Evolutionary conservation across 2,888 invertebrate species (phyloP).

Genomic region (Heterodera filipjevi): DNA sequence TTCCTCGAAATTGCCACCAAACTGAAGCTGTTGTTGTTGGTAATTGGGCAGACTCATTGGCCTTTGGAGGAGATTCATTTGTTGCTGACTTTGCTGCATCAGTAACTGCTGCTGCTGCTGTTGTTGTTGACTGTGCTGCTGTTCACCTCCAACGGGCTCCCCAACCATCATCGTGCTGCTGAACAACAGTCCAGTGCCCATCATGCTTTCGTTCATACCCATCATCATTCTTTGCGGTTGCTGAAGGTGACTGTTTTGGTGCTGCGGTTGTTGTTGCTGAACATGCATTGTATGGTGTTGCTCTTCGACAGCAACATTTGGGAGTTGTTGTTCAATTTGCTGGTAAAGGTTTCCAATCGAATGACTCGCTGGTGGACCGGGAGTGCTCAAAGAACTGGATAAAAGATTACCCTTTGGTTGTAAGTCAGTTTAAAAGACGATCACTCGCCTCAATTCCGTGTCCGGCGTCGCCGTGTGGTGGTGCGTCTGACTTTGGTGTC

Average conservation of each 20-base stretch:
- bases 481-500: conserved; percentile 10
- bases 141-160: not conserved
- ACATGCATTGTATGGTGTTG: not conserved
- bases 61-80: conserved; percentile 30
- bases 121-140: not conserved
- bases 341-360: conserved; percentile 28
- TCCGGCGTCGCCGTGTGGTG: conserved; percentile 15
- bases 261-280: not conserved
- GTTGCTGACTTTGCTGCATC: conserved; percentile 4
- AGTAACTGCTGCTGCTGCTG: not conserved
- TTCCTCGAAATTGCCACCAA: not conserved
- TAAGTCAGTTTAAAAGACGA: not conserved
- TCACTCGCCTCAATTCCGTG: conserved; percentile 9
- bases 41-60: conserved; percentile 47
- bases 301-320: not conserved
- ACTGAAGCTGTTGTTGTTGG: conserved; percentile 23
- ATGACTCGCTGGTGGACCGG: conserved; percentile 16
- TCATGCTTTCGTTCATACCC: not conserved
- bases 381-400: conserved; percentile 21
- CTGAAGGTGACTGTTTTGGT: not conserved
- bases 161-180: conserved; percentile 13
- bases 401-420: not conserved
- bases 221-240: not conserved
- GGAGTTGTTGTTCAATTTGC: conserved; percentile 24
- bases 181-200: conserved; percentile 26